Evolutionary conservation across 2,113 vertebrate species (phyloP).

Genomic region (Ibidorhyncha struthersii): DNA sequence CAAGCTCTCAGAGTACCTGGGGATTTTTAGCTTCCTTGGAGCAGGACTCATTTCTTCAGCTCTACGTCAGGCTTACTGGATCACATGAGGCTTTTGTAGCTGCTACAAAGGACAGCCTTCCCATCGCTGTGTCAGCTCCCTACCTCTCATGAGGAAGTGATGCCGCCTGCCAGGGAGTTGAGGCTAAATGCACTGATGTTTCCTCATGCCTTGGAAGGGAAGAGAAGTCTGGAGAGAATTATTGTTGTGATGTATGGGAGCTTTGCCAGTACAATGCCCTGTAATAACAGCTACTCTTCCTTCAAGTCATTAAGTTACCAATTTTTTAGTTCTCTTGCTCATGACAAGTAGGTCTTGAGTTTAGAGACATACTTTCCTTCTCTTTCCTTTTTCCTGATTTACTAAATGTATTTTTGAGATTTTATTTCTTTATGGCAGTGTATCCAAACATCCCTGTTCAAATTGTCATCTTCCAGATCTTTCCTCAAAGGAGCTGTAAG

Average conservation of each 20-base stretch:
- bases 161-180: slow-evolving; percentile 4
- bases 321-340: neutral
- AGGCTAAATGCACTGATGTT: neutral
- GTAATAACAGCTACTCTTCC: neutral
- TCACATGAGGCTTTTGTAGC: neutral
- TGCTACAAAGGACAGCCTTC: neutral
- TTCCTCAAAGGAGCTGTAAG: neutral
- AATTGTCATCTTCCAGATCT: neutral
- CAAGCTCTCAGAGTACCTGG: neutral
- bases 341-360: neutral
- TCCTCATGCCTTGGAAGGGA: slow-evolving; percentile 36
- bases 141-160: slow-evolving; percentile 27
- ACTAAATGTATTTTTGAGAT: neutral
- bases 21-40: neutral
- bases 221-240: slow-evolving; percentile 18
- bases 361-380: neutral
- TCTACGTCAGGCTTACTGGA: neutral
- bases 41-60: neutral
- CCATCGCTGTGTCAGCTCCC: neutral
- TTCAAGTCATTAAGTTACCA: slow-evolving; percentile 28
- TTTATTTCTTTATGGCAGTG: neutral
- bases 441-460: neutral
- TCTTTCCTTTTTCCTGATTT: neutral
- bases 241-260: neutral
- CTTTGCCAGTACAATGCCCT: neutral